Conservation (phyloP, 2,113 vertebrate genomes). For the Archocentrus centrarchus region DNA sequence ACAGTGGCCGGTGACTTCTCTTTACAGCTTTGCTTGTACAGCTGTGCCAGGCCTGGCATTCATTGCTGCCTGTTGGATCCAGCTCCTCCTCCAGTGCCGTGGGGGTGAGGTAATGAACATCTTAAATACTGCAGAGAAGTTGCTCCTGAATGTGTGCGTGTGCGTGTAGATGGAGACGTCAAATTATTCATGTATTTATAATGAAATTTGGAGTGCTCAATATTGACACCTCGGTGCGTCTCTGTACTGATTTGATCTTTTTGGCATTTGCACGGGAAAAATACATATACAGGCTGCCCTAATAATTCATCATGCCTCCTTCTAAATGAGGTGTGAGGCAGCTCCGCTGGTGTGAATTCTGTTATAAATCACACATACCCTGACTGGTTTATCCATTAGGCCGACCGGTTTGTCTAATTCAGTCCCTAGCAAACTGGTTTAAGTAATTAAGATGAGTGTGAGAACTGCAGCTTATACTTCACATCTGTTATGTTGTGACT, state of each 20-base stretch:
- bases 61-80: constrained; percentile 60
- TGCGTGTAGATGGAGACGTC: constrained; percentile 32
- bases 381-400: constrained; percentile 61
- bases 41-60: constrained; percentile 75
- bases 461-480: constrained; percentile 55
- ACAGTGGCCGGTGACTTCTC: constrained; percentile 69
- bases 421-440: constrained; percentile 38
- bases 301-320: constrained; percentile 66
- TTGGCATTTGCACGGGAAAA: constrained; percentile 58
- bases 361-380: constrained; percentile 71
- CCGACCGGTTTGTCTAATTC: constrained; percentile 58
- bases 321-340: constrained; percentile 72
- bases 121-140: constrained; percentile 70
- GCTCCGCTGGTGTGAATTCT: constrained; percentile 72
- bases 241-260: constrained; percentile 50
- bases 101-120: constrained; percentile 50
- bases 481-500: constrained; percentile 49
- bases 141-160: constrained; percentile 2
- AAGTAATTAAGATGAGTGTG: constrained; percentile 57
- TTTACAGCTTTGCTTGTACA: constrained; percentile 74
- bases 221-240: constrained; percentile 52
- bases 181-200: constrained; percentile 64
- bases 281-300: constrained; percentile 54
- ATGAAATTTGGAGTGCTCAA: constrained; percentile 53
- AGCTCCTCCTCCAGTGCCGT: constrained; percentile 60